Base-by-base conservation (phyloP, 1,140 invertebrate genomes). In the Sitobion miscanthi region DNA sequence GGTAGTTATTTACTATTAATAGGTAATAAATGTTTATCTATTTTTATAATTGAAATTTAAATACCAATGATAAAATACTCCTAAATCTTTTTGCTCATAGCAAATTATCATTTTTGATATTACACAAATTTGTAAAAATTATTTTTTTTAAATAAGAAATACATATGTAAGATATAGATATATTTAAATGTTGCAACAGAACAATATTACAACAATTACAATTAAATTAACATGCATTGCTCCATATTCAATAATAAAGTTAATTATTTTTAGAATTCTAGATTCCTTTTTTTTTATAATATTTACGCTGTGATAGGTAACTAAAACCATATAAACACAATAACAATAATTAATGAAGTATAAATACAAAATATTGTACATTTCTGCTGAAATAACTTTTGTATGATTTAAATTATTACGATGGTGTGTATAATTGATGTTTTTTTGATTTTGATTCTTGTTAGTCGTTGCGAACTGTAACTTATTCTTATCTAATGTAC, bases 401-500 rank as follows among this genome's bases (percentile, higher is more conserved):
- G n/a, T 57, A 23, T 57, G 49, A 54, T 57, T 89, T 38, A 57
- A 54, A 57, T 38, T 11, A 42, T 38, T 57, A 54, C 49, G 87
- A 54, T 49, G 8, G 11, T 89, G 49, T 2, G 30, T 57, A 35
- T 57, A 35, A 23, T 21, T 77, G n/a, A 8, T 82, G n/a, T 54
- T 92, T 83, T 92, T 92, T 35, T 54, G 21, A 57, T 42, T 23
- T 89, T 57, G n/a, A 17, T 82, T 92, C 38, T 92, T 83, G 91
- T 11, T 45, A 45, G 83, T 38, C 14, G 30, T 47, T 52, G 91
- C 47, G 30, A 21, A 21, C 30, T 92, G 69, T 83, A 38, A 77
- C 23, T 92, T 92, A 49, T 25, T 85, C 69, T 82, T 92, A 92
- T 92, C 91, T 92, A 83, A 85, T 77, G 5, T 21, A 77, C 69